phyloP scores from a whole-genome alignment of 92 coral and sea anemone species.

The Zoanthus sociatus region DNA sequence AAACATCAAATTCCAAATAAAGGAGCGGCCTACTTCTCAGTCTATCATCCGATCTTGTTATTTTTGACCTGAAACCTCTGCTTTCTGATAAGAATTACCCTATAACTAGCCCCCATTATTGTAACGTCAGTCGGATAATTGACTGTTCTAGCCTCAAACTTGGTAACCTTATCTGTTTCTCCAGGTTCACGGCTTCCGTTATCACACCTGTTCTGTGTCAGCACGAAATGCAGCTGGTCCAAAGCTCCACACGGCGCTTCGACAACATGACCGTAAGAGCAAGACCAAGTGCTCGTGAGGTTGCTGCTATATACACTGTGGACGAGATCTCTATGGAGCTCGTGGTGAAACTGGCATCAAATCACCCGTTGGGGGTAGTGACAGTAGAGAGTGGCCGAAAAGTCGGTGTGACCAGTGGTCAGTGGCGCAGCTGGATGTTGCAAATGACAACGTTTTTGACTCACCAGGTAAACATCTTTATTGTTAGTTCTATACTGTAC shows the following conservation, averaged over 20 bases:
- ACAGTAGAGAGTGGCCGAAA: constrained; percentile 93
- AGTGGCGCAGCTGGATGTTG: constrained; percentile 98
- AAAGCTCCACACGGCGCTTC: constrained; percentile 78
- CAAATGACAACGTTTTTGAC: constrained; percentile 95
- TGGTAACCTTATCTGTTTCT: neutral
- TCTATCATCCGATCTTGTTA: no score
- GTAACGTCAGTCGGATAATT: neutral
- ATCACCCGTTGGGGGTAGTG: constrained; percentile 96
- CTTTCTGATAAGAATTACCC: no score
- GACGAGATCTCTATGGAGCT: constrained; percentile 97
- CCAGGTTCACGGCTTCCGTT: constrained; percentile 80
- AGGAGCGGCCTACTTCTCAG: no score
- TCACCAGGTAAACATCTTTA: constrained; percentile 77
- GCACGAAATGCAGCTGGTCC: constrained; percentile 90
- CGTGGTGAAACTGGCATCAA: constrained; percentile 91
- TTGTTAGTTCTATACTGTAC: neutral
- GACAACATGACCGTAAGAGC: constrained; percentile 94
- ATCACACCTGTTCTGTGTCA: constrained; percentile 89
- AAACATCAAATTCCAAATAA: no score
- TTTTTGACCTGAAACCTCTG: no score
- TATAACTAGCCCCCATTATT: no score
- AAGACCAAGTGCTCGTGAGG: constrained; percentile 97
- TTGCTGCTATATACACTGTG: constrained; percentile 95
- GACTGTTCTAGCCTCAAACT: neutral
- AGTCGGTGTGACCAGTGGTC: constrained; percentile 87